Base-by-base conservation (phyloP, 2,113 vertebrate species). In the Cebus imitator region DNA sequence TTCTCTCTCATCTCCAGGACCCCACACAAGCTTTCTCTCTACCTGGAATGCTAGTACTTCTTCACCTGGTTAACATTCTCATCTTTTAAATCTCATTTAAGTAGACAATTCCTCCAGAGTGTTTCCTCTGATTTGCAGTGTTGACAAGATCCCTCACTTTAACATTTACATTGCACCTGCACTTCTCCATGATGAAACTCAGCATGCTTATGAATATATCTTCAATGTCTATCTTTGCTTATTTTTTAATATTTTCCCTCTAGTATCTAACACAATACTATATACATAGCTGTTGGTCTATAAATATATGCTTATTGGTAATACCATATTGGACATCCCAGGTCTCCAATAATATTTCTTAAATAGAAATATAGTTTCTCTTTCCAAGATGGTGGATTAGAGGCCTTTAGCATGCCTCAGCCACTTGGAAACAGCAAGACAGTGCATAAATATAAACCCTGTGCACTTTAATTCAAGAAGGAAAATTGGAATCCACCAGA, bases 151-250 rank as follows among this genome's bases (percentile, higher is more conserved):
- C 27, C 23, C 10, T 57, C 21, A 86, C 40, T 91, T 95, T 70
- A 92, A 90, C 20, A 87, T 81, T 87, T 95, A 23, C 64, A 32
- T 76, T 78, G 43, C 17, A 83, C 17, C 5, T 72, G n/a, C 1
- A 79, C 5, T 8, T 52, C 57, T 91, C 58, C 35, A 50, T 32
- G 37, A 90, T 68, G 87, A 82, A 0, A 32, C 1, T 78, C 45
- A 87, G 14, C 23, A 85, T 12, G 70, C 21, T 61, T 88, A 32
- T 85, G 87, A 96, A 84, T 90, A 90, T 94, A 76, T 96, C 73
- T 84, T 90, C 13, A 84, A 57, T 81, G 13, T 37, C 40, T 35
- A 1, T 75, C 12, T 96, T 72, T 45, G 25, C 14, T 73, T 86
- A n/a, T 83, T 83, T 89, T n/a, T 55, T 6, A 37, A 95, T 57